Base-by-base conservation (phyloP, 1,140 invertebrate species). In the Antheraea pernyi region DNA sequence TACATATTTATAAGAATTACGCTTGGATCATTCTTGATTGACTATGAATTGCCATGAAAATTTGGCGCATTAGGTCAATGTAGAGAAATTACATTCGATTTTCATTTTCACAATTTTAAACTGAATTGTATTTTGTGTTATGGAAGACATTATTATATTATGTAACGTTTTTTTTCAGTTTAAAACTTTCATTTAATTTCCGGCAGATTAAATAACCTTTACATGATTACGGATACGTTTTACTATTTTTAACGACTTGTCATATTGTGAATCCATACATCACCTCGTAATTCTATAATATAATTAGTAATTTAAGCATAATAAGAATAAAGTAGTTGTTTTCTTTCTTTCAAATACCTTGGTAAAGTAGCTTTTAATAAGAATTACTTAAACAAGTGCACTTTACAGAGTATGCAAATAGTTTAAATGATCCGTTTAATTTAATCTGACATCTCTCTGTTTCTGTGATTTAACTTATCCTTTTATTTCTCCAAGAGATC, bases 401-500 rank as follows among this genome's bases (percentile, higher is more conserved):
- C 11, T 16, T 53, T 16, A 16, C 10, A n/a, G 1, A 6, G 13
- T 53, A 16, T 42, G 39, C 39, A 11, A 11, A 42, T 13, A 16
- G 46, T 53, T 53, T 53, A 53, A 53, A 53, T 53, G 11, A 53
- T 53, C 13, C 6, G 1, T 53, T 1, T 53, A 10, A 53, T n/a
- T 16, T 53, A 2, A 53, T 53, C 13, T 16, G 6, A 53, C 16
- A 53, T 16, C 46, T 6, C 46, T 7, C 16, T 53, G 46, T 53
- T 53, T 42, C 2, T 53, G 7, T 16, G 16, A 53, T 53, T 53
- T 16, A 53, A 16, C 16, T 53, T 53, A 53, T 53, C 46, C 46
- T 13, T 16, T 53, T 53, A 53, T 53, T 53, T n/a, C 7, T 37
- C 16, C 16, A 37, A 63, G 19, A 30, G 30, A 83, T 85, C 84